Conservation (phyloP, 2,888 invertebrate genomes). For the Danaus chrysippus region DNA sequence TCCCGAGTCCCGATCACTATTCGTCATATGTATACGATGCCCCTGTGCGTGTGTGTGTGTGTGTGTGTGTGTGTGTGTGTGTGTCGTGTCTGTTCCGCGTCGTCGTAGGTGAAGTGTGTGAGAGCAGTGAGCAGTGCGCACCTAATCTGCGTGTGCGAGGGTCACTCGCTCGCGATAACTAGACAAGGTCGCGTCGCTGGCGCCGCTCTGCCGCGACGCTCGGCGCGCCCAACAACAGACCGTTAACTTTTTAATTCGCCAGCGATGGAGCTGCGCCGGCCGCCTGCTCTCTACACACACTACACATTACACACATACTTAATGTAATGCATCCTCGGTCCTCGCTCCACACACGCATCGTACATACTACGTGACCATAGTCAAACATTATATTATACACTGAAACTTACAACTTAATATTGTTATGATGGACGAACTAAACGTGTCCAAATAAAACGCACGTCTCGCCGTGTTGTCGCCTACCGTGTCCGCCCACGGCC, state of each 20-base stretch:
- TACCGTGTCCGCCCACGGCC: slow-evolving; percentile 28
- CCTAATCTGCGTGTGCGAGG: slow-evolving; percentile 67
- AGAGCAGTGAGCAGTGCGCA: too few species aligned
- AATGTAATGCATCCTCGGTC: too few species aligned
- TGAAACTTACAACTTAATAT: background rate
- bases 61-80: background rate
- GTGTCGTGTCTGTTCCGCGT: slow-evolving; percentile 17
- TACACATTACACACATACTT: too few species aligned
- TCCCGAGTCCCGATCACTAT: slow-evolving; percentile 4
- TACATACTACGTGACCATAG: too few species aligned
- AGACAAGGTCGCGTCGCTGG: slow-evolving; percentile 76
- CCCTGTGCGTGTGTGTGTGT: slow-evolving; percentile 8
- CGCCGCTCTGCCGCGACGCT: slow-evolving; percentile 62
- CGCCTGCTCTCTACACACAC: slow-evolving; percentile 38
- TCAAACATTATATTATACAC: background rate
- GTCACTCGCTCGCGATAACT: slow-evolving; percentile 71
- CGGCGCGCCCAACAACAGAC: slow-evolving; percentile 43
- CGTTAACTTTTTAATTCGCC: slow-evolving; percentile 75
- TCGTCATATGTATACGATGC: slow-evolving; percentile 17
- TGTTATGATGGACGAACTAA: background rate
- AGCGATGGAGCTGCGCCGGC: slow-evolving; percentile 59
- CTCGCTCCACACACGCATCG: too few species aligned
- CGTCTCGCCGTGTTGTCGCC: slow-evolving; percentile 22
- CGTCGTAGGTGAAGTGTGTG: slow-evolving; percentile 30
- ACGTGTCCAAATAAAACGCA: slow-evolving; percentile 23